Evolutionary conservation across 2,113 vertebrate species (phyloP), one percentile per base, ranked within the genome.

Genomic region (Nematolebias whitei): DNA sequence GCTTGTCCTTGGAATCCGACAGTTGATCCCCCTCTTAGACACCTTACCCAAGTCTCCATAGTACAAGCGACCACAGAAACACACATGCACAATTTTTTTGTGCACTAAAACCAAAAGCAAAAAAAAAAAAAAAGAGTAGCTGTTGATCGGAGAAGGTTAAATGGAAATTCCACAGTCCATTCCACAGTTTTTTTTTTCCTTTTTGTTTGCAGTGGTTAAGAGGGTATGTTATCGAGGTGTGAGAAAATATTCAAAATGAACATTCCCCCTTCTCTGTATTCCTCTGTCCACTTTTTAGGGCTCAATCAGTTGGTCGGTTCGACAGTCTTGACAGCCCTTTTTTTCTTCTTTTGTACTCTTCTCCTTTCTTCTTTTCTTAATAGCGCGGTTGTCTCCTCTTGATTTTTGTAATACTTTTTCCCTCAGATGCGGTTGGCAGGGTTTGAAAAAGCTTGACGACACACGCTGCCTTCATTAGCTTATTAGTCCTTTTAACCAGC

Each of bases 1-100:
- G 88, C 90, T 92, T 93, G 95, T 94, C 95, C 95, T 96, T 95
- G 93, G 94, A 93, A 93, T 93, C 92, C 83, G 90, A 91, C 82
- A 85, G 89, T 90, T 84, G 91, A 92, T 87, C 62, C 88, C 78
- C 80, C 80, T 55, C 80, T 88, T 87, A 89, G 87, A 89, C 84
- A 76, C 88, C 83, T 82, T 81, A 75, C 76, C 81, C 87, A 75
- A 83, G 76, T 91, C 88, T 92, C 91, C 93, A 93, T 93, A 71
- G 87, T 84, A 85, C 76, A 80, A 69, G 49, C 73, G 35, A 76
- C 72, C 68, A 63, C 64, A 68, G 76, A 72, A 84, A 78, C 65
- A 61, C 59, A 43, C 66, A 24, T 50, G 52, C 68, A 72, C 78
- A 71, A 60, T 74, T 73, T 51, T 49, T 57, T 50, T 78, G 53